phyloP scores from a whole-genome alignment of 2,113 vertebrate species.

The Polyodon spathula region DNA sequence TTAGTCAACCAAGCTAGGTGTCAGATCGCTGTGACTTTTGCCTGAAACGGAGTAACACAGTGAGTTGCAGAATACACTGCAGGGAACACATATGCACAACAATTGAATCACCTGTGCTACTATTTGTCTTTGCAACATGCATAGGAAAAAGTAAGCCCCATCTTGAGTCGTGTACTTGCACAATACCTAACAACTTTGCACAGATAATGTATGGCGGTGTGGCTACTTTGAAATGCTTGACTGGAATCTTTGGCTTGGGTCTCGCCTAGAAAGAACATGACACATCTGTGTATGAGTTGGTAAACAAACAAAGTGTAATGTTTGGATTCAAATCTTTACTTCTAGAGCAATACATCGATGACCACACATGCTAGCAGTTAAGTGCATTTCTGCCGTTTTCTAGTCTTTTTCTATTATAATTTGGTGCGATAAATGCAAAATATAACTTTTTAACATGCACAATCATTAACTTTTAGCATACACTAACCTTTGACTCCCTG shows the following conservation, averaged over 20 bases:
- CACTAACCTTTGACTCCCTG: constrained; percentile 74
- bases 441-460: neutral
- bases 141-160: neutral
- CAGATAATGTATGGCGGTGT: constrained; percentile 74
- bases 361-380: neutral
- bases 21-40: too few relatives aligned
- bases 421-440: neutral
- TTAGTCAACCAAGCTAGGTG: too few relatives aligned
- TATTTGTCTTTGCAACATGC: neutral
- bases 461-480: neutral
- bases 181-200: constrained; percentile 81
- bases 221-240: constrained; percentile 71
- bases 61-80: too few relatives aligned
- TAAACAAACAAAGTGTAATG: neutral
- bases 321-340: neutral
- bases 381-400: neutral
- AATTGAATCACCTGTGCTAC: too few relatives aligned
- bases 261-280: constrained; percentile 56
- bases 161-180: neutral
- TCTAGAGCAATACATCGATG: neutral
- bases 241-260: constrained; percentile 73
- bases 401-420: neutral
- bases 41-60: too few relatives aligned
- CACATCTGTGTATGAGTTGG: neutral
- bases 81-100: too few relatives aligned